phyloP scores from a whole-genome alignment of 2,113 vertebrate species.

The Ammodytes marinus region DNA sequence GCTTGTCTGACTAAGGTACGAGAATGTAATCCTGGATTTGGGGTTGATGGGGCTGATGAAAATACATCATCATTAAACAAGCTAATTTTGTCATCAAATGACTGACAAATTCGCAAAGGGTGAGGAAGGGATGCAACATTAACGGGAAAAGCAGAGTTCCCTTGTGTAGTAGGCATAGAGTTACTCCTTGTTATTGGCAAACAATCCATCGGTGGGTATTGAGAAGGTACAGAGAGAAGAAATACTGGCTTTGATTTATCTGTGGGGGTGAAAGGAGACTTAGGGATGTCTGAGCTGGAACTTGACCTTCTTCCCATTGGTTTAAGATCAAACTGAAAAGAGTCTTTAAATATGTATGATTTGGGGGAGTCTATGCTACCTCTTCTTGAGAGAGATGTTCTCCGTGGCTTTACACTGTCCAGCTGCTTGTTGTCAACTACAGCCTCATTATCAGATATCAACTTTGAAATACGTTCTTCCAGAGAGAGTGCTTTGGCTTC shows the following conservation, averaged over 20 bases:
- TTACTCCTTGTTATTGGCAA: slow-evolving; percentile 98
- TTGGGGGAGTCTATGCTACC: slow-evolving; percentile 99
- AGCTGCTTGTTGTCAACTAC: slow-evolving; percentile 97
- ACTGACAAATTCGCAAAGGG: slow-evolving; percentile 93
- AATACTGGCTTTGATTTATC: slow-evolving; percentile 98
- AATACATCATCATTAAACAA: slow-evolving; percentile 94
- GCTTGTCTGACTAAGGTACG: slow-evolving; percentile 93
- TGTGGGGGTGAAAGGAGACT: slow-evolving; percentile 97
- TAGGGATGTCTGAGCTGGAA: slow-evolving; percentile 98
- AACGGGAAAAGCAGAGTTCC: slow-evolving; percentile 91
- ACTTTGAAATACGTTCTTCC: slow-evolving; percentile 96
- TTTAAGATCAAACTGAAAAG: slow-evolving; percentile 98
- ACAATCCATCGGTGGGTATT: slow-evolving; percentile 91
- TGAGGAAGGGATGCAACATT: slow-evolving; percentile 89
- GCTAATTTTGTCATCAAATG: slow-evolving; percentile 97
- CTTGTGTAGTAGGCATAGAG: slow-evolving; percentile 96
- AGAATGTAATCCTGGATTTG: slow-evolving; percentile 89
- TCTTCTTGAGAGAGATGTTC: slow-evolving; percentile 96
- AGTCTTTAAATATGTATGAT: slow-evolving; percentile 99
- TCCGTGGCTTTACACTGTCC: slow-evolving; percentile 98
- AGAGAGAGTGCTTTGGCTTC: slow-evolving; percentile 95
- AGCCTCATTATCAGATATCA: slow-evolving; percentile 98
- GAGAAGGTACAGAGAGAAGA: slow-evolving; percentile 94
- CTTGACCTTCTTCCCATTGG: slow-evolving; percentile 95
- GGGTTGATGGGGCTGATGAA: slow-evolving; percentile 90